Conservation (phyloP, 2,113 vertebrate species). For the Muntiacus muntjak region DNA sequence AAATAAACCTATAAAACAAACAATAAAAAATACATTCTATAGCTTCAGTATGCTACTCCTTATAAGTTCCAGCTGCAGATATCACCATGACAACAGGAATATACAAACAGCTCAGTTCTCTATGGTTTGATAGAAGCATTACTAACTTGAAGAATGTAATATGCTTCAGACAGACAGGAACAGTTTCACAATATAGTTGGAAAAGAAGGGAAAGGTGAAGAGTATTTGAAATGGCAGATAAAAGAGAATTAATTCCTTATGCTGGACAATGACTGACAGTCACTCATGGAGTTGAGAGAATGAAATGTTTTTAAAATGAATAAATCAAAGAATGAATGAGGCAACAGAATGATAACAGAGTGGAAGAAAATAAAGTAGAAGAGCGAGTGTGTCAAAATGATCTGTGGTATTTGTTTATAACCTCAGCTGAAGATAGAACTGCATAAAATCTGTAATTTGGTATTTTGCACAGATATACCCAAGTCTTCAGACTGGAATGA, state of each 20-base stretch:
- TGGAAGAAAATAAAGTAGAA: neutral
- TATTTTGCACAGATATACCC: neutral
- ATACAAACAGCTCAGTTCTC: constrained; percentile 53
- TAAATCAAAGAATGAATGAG: neutral
- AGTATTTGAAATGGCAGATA: constrained; percentile 32
- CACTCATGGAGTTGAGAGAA: neutral
- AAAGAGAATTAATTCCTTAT: neutral
- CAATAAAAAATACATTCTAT: neutral
- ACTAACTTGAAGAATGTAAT: constrained; percentile 25
- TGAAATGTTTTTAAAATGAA: neutral
- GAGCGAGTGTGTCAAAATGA: constrained; percentile 17
- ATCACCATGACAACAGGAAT: constrained; percentile 57
- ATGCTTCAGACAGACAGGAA: constrained; percentile 39
- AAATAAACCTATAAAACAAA: neutral
- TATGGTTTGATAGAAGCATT: constrained; percentile 49
- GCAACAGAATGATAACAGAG: neutral
- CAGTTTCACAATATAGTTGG: neutral
- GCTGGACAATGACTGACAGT: constrained; percentile 31
- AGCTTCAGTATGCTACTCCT: neutral
- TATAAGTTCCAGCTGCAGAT: constrained; percentile 29
- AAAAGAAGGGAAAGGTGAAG: constrained; percentile 48
- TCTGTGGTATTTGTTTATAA: neutral
- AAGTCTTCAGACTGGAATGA: neutral
- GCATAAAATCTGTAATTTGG: neutral
- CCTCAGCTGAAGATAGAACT: neutral